Conservation (phyloP, 1,140 invertebrate genomes). For the Aphidius ervi region DNA sequence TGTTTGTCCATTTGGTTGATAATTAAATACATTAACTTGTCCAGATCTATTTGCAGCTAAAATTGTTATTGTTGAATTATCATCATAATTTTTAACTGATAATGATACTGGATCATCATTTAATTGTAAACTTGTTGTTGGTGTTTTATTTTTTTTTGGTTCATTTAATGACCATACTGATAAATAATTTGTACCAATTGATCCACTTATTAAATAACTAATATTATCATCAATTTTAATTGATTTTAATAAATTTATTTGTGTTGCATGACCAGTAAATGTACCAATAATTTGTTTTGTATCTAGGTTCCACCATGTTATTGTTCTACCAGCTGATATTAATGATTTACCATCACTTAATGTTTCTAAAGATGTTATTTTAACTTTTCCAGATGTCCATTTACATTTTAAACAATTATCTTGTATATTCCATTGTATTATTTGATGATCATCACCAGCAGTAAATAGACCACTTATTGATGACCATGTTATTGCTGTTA, state of each 20-base stretch:
- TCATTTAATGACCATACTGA: slow-evolving; percentile 60
- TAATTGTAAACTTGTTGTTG: slow-evolving; percentile 47
- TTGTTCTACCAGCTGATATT: slow-evolving; percentile 61
- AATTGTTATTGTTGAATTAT: slow-evolving; percentile 36
- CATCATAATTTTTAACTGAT: slow-evolving; percentile 35
- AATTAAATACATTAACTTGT: slow-evolving; percentile 71
- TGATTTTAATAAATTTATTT: slow-evolving; percentile 57
- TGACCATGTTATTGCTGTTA: slow-evolving; percentile 57
- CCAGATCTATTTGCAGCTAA: slow-evolving; percentile 67
- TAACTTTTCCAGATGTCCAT: slow-evolving; percentile 65
- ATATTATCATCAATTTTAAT: slow-evolving; percentile 43
- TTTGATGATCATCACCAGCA: slow-evolving; percentile 52
- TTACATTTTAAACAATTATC: slow-evolving; percentile 50
- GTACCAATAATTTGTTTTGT: slow-evolving; percentile 58
- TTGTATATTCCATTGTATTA: slow-evolving; percentile 53
- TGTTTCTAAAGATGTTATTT: slow-evolving; percentile 63
- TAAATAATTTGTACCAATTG: slow-evolving; percentile 56
- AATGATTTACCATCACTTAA: slow-evolving; percentile 60
- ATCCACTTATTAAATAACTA: slow-evolving; percentile 62
- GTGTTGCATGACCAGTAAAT: slow-evolving; percentile 65
- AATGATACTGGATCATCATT: slow-evolving; percentile 45
- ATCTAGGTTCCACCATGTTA: slow-evolving; percentile 64
- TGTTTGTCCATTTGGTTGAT: slow-evolving; percentile 67
- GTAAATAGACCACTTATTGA: slow-evolving; percentile 51
- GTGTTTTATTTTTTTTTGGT: slow-evolving; percentile 44